Evolutionary conservation across 2,888 invertebrate genomes (phyloP).

Genomic region (Lathronympha strigana): DNA sequence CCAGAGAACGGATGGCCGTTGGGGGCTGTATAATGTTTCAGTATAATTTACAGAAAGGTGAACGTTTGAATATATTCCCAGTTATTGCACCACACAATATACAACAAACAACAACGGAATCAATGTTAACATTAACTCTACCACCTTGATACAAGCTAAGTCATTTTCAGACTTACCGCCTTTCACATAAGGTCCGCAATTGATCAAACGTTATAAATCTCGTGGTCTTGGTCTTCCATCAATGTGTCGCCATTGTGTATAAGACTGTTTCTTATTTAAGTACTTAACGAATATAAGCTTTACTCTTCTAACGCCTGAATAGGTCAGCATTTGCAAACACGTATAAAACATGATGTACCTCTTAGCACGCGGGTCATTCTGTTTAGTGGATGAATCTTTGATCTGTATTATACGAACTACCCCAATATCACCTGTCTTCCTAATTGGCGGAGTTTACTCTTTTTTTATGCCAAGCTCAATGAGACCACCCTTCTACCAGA

Average conservation of each 20-base stretch:
- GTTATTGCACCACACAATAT: slow-evolving; percentile 13
- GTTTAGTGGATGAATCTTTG: too few species aligned
- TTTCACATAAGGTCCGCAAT: background rate
- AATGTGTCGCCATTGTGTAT: slow-evolving; percentile 1
- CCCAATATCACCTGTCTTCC: too few species aligned
- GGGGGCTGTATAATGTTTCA: background rate
- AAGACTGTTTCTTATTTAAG: slow-evolving; percentile 5
- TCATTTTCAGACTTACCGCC: background rate
- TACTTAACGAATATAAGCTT: slow-evolving; percentile 2
- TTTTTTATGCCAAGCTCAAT: too few species aligned
- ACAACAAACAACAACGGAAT: background rate
- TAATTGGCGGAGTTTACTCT: too few species aligned
- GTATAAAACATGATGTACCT: slow-evolving; percentile 5
- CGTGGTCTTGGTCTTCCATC: background rate
- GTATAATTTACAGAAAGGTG: background rate
- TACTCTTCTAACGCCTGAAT: slow-evolving; percentile 1
- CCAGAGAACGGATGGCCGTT: too few species aligned
- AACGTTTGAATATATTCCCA: slow-evolving; percentile 1
- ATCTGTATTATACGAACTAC: too few species aligned
- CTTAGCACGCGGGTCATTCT: too few species aligned
- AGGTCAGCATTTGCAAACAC: slow-evolving; percentile 6
- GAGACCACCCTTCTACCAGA: too few species aligned
- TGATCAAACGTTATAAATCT: background rate
- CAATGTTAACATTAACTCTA: slow-evolving; percentile 5
- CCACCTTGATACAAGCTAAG: background rate